Evolutionary conservation across 2,797 vertebrate species (phyloP), one percentile per base, ranked within the genome.

Genomic region (Lophius americanus): DNA sequence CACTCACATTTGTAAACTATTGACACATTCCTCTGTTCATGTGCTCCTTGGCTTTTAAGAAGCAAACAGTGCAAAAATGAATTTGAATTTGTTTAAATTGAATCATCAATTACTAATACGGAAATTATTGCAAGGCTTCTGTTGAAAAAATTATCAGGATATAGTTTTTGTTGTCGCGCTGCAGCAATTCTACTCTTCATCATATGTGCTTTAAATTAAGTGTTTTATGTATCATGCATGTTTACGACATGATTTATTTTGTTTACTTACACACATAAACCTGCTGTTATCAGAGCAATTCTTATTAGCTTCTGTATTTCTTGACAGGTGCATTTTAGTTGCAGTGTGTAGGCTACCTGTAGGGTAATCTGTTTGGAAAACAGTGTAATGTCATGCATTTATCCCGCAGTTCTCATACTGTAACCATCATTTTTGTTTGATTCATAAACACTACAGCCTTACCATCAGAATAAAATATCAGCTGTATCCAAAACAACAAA

Each of bases 401-500:
- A 56, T 56, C 7, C 49, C 53, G 33, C 38, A 12, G 7, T 32
- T 47, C 49, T 4, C 12, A 38, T 12, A 39, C n/a, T 65, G 38
- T 9, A 23, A 23, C 23, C 23, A 23, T 23, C 23, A 44, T 44
- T 11, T 44, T 44, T 44, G 33, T 63, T 59, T 38, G 2, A 35
- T 51, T 61, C 11, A 6, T 51, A 4, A 46, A 32, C 11, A 61
- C n/a, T 56, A n/a, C 7, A 56, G 14, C 13, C 10, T 23, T 35
- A 35, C 38, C 51, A 60, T 9, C 32, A 43, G 38, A 73, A 43
- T 47, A 37, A 60, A 72, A 72, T 14, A 37, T 48, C 2, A 60
- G 53, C 4, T 6, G 4, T 23, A 14, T 36, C 3, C 3, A 47
- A 47, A 47, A 47, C 5, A n/a, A 49, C 5, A 23, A 14, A 23